These are phyloP conservation scores for Amphilophus citrinellus DNA, from an alignment of 2,113 vertebrate species.

Conservation along the genomic window DNA sequence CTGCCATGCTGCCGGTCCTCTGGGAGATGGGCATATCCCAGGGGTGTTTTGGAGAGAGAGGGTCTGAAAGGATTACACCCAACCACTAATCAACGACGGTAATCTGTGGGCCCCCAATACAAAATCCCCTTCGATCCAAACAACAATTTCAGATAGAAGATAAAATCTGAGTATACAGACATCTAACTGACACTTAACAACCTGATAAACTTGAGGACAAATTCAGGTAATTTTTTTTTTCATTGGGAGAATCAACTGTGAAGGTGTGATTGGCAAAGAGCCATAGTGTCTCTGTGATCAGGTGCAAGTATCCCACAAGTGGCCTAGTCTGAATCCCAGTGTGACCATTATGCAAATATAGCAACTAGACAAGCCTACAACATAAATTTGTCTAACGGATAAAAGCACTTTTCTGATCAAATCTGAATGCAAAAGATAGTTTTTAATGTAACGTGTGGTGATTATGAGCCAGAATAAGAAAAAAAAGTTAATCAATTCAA, in stretches of 20 bases:
- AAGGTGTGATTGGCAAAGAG: constrained; percentile 78
- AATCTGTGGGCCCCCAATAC: constrained; percentile 81
- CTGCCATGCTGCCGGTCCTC: constrained; percentile 82
- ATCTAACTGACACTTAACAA: constrained; percentile 36
- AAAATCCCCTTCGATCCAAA: constrained; percentile 75
- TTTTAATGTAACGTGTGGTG: not conserved
- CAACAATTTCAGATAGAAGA: constrained; percentile 73
- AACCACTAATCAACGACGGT: constrained; percentile 85
- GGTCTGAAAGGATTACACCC: constrained; percentile 86
- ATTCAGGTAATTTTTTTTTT: constrained; percentile 67
- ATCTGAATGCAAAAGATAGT: constrained; percentile 22
- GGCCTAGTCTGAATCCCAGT: constrained; percentile 81
- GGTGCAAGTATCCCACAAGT: constrained; percentile 85
- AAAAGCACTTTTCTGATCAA: constrained; percentile 66
- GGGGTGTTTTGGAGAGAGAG: constrained; percentile 80
- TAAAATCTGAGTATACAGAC: constrained; percentile 52
- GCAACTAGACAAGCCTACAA: constrained; percentile 65
- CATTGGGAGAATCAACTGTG: constrained; percentile 63
- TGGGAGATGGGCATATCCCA: constrained; percentile 82
- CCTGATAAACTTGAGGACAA: constrained; percentile 49
- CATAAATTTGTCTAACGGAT: constrained; percentile 73
- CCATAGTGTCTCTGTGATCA: constrained; percentile 82
- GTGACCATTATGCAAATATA: constrained; percentile 81
- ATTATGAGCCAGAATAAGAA: not conserved
- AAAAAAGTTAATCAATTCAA: not conserved